phyloP scores from a whole-genome alignment of 2,797 vertebrate genomes.

The Sarcoramphus papa region DNA sequence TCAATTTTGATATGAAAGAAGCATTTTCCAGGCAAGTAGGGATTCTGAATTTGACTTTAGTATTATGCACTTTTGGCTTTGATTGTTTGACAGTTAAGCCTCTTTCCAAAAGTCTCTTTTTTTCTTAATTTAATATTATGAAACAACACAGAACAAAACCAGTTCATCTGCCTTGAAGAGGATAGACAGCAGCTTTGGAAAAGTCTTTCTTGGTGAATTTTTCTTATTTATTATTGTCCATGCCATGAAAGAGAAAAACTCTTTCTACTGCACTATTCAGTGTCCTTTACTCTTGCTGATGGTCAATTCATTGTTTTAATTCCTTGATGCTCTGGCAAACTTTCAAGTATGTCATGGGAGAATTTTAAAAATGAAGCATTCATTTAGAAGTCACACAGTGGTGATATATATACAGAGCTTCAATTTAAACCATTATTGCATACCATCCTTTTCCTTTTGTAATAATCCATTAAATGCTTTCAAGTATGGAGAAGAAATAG shows the following conservation, averaged over 20 bases:
- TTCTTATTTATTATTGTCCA: not conserved
- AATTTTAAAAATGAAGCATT: conserved; percentile 66
- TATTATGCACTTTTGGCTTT: not conserved
- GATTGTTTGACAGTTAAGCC: not conserved
- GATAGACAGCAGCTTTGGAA: not conserved
- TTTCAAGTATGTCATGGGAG: conserved; percentile 50
- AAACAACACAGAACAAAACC: not conserved
- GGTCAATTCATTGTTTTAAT: conserved; percentile 56
- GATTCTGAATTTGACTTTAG: conserved; percentile 37
- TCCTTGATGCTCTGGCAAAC: conserved; percentile 56
- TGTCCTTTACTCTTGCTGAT: not conserved
- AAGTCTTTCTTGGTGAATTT: not conserved
- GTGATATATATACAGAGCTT: conserved; percentile 63
- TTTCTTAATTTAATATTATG: not conserved
- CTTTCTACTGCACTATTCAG: not conserved
- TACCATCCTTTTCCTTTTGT: conserved; percentile 72
- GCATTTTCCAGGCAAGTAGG: conserved; percentile 34
- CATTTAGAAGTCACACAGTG: conserved; percentile 66
- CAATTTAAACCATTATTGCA: conserved; percentile 74
- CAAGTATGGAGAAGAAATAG: conserved; percentile 75
- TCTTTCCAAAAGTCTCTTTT: not conserved
- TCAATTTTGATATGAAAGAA: conserved; percentile 42
- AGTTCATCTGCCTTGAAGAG: not conserved
- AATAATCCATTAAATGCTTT: conserved; percentile 82
- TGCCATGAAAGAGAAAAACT: not conserved